These are phyloP conservation scores for Grapholita molesta DNA, from an alignment of 1,140 invertebrate species.

Conservation along the genomic window DNA sequence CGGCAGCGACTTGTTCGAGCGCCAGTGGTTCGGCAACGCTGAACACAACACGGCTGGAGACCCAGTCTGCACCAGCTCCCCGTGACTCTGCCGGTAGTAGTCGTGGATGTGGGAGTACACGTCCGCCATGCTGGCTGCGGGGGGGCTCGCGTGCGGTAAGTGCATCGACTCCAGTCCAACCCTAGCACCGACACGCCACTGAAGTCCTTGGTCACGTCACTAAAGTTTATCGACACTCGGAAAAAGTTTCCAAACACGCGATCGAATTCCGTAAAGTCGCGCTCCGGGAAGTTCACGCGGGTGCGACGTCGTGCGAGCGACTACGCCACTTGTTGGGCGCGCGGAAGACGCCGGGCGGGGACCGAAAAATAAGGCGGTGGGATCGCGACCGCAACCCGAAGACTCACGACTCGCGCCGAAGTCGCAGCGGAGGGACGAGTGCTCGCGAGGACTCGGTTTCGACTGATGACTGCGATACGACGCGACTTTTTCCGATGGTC, in stretches of 20 bases:
- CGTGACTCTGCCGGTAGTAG: constrained; percentile 90
- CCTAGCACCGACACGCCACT: constrained; percentile 58
- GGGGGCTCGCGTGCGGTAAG: constrained; percentile 69
- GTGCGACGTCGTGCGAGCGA: constrained; percentile 54
- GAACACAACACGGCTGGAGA: constrained; percentile 96
- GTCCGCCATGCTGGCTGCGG: constrained; percentile 82
- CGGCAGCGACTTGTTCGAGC: constrained; percentile 97
- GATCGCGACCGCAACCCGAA: constrained; percentile 69
- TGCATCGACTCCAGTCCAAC: constrained; percentile 73
- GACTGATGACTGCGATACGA: constrained; percentile 79
- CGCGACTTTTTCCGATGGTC: constrained; percentile 79
- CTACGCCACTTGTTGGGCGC: constrained; percentile 73
- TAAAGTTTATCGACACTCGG: constrained; percentile 46
- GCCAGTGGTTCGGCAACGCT: constrained; percentile 93
- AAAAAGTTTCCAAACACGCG: constrained; percentile 67
- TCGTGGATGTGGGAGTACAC: constrained; percentile 86
- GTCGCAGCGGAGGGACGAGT: constrained; percentile 65
- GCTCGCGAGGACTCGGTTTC: constrained; percentile 73
- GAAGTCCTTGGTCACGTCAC: constrained; percentile 61
- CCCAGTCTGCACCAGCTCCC: constrained; percentile 93
- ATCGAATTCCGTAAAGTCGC: constrained; percentile 44
- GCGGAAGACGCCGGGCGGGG: constrained; percentile 70
- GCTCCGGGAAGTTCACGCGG: constrained; percentile 64
- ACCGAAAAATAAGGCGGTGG: constrained; percentile 62
- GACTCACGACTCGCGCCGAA: constrained; percentile 70